Conservation (phyloP, 2,113 vertebrate species). For the Equus przewalskii region DNA sequence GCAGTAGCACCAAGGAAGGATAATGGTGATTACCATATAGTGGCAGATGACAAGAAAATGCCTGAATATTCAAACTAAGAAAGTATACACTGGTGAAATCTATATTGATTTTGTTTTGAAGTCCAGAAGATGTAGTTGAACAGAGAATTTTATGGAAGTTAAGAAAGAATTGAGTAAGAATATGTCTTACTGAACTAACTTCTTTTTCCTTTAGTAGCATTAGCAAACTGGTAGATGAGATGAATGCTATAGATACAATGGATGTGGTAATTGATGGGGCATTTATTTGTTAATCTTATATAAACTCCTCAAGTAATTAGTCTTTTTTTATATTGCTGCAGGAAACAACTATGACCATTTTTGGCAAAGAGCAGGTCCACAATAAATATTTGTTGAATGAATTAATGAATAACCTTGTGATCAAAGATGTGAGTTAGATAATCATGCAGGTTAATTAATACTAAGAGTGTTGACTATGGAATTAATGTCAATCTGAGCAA, state of each 20-base stretch:
- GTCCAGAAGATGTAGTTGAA: background rate
- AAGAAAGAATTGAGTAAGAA: background rate
- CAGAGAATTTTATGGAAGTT: background rate
- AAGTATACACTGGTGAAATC: background rate
- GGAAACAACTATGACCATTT: background rate
- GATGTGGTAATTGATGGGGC: background rate
- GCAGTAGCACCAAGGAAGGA: background rate
- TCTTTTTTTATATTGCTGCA: background rate
- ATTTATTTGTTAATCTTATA: background rate
- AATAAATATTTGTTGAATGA: background rate
- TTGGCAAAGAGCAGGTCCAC: background rate
- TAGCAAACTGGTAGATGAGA: background rate
- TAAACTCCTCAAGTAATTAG: background rate
- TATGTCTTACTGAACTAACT: accelerated
- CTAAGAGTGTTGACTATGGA: background rate
- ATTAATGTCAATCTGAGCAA: background rate
- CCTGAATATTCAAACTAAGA: background rate
- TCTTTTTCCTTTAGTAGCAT: background rate
- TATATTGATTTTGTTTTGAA: background rate
- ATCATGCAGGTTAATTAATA: background rate
- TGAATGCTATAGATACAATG: background rate
- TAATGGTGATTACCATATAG: background rate
- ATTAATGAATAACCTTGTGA: background rate
- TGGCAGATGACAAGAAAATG: background rate
- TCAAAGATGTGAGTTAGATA: background rate